phyloP scores from a whole-genome alignment of 92 coral and sea anemone species.

The Phenganax stokvisi region DNA sequence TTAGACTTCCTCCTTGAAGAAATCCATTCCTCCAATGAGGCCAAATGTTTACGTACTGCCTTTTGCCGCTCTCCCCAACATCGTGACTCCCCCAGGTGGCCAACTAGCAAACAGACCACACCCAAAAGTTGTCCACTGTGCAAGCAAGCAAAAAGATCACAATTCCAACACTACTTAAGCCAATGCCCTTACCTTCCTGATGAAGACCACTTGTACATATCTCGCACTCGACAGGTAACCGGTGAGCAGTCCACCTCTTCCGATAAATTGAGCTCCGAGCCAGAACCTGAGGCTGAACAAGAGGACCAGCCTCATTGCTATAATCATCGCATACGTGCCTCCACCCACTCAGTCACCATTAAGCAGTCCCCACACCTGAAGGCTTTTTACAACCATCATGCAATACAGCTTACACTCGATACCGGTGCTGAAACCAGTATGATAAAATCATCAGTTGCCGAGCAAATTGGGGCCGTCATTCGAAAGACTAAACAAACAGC shows the following conservation, averaged over 20 bases:
- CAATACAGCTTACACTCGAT: slow-evolving; percentile 34
- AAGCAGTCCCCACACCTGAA: slow-evolving; percentile 50
- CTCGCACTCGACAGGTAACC: neutral
- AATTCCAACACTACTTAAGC: slow-evolving; percentile 42
- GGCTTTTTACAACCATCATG: slow-evolving; percentile 50
- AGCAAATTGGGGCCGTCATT: slow-evolving; percentile 15
- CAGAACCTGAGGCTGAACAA: neutral
- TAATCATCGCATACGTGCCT: neutral
- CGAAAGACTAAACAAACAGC: slow-evolving; percentile 26
- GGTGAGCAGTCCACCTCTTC: neutral
- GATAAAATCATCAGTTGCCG: slow-evolving; percentile 21
- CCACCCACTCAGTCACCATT: slow-evolving; percentile 47
- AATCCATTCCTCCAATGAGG: neutral
- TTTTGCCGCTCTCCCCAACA: slow-evolving; percentile 4
- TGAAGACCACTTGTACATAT: no score
- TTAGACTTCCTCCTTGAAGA: slow-evolving; percentile 19
- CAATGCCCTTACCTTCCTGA: no score
- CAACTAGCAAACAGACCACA: no score
- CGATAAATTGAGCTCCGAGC: no score
- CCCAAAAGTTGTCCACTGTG: slow-evolving; percentile 41
- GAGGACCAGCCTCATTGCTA: neutral
- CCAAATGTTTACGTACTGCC: neutral
- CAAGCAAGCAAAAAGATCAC: slow-evolving; percentile 44
- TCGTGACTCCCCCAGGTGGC: neutral
- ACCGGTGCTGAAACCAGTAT: slow-evolving; percentile 50